Evolutionary conservation across 92 coral and sea anemone species (phyloP).

Genomic region (Desmophyllum pertusum): DNA sequence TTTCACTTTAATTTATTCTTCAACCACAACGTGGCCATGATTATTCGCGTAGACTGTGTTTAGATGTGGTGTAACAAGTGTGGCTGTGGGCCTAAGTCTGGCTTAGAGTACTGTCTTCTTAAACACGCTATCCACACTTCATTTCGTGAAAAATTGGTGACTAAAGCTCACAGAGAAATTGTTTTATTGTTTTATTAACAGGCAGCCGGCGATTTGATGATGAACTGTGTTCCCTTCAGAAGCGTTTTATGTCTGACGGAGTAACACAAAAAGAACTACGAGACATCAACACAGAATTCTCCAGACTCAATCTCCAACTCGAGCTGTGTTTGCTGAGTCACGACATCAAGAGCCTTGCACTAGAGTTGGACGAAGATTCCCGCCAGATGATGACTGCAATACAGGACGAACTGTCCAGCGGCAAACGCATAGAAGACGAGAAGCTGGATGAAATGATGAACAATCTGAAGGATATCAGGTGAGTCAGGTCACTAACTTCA

Average conservation of each 20-base stretch:
- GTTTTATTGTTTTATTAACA: background rate
- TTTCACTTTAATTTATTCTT: too few species aligned
- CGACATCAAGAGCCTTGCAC: conserved; percentile 32
- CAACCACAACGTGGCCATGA: too few species aligned
- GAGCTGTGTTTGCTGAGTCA: conserved; percentile 57
- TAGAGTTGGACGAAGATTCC: conserved; percentile 35
- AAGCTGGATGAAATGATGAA: conserved; percentile 38
- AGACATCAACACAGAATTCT: conserved; percentile 72
- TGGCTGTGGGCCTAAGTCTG: too few species aligned
- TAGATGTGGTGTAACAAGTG: too few species aligned
- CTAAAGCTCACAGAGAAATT: too few species aligned
- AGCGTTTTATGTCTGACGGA: conserved; percentile 23
- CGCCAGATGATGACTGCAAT: conserved; percentile 34
- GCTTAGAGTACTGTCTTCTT: too few species aligned
- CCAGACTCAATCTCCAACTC: conserved; percentile 68
- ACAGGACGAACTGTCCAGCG: conserved; percentile 37
- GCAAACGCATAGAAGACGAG: conserved; percentile 54
- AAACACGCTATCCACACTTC: too few species aligned
- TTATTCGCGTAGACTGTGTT: too few species aligned
- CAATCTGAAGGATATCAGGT: conserved; percentile 33
- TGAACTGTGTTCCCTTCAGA: conserved; percentile 42
- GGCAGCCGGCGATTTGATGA: too few species aligned
- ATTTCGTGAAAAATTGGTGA: too few species aligned
- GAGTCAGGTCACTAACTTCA: too few species aligned
- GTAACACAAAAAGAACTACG: conserved; percentile 53